These are phyloP conservation scores for Conus ventricosus DNA, from an alignment of 1,140 invertebrate species.

Conservation along the genomic window DNA sequence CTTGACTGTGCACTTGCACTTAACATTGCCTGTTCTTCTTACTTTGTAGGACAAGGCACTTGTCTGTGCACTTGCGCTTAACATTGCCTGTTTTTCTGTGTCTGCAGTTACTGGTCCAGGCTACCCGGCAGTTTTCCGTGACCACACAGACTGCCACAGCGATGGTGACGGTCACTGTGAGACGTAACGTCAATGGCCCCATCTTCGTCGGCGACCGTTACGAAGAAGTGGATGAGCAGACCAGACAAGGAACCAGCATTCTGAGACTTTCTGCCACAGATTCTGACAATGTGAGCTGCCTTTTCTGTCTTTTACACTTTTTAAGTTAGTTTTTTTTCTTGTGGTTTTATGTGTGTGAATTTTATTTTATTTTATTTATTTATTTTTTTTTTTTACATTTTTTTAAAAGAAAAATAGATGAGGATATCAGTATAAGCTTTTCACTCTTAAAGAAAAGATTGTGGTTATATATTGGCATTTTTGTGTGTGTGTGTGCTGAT, in stretches of 20 bases:
- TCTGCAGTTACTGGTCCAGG: constrained; percentile 54
- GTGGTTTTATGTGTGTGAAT: neutral
- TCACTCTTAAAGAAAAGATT: no score
- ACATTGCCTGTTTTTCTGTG: no score
- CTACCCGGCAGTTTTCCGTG: constrained; percentile 43
- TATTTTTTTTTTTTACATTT: neutral
- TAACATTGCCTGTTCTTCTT: no score
- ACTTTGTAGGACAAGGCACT: no score
- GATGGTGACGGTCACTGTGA: constrained; percentile 84
- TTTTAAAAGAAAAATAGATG: no score
- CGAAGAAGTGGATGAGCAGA: constrained; percentile 87
- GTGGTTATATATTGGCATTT: no score
- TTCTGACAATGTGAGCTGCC: neutral
- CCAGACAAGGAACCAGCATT: constrained; percentile 83
- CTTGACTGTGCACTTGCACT: no score
- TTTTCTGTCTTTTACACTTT: neutral
- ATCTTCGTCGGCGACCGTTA: constrained; percentile 83
- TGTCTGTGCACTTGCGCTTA: no score
- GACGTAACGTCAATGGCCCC: constrained; percentile 88
- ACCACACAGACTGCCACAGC: constrained; percentile 77
- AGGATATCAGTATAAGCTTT: no score
- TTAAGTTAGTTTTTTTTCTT: neutral
- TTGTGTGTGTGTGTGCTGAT: no score
- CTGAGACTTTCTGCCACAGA: constrained; percentile 81
- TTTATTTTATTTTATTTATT: neutral